A percentile compares a stretch with the other conserved stretches of the same genome.
Evolutionary conservation across 2,888 invertebrate genomes (phyloP).

Genomic region (Acholoe squamosa): DNA sequence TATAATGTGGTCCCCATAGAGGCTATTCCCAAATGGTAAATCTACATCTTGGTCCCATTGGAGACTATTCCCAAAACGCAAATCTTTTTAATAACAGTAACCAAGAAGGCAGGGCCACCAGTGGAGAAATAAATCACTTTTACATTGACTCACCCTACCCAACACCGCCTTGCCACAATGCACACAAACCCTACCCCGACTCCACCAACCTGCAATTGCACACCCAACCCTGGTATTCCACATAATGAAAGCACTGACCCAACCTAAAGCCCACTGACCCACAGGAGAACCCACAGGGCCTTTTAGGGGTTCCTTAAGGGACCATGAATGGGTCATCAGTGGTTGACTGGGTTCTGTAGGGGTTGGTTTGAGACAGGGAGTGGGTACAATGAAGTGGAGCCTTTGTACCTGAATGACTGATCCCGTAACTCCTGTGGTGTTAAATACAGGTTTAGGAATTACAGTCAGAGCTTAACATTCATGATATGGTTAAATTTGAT

Average conservation of each 20-base stretch:
- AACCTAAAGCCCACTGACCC: constrained; percentile 8
- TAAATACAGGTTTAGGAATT: too few species aligned
- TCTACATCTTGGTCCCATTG: too few species aligned
- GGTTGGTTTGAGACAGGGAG: too few species aligned
- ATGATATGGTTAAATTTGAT: too few species aligned
- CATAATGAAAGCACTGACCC: neutral
- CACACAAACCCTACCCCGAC: neutral
- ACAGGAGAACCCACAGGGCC: neutral
- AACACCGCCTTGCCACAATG: neutral
- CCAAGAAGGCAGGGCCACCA: neutral
- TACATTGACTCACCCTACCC: neutral
- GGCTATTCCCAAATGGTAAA: too few species aligned
- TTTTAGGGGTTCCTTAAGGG: neutral
- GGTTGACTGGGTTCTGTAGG: neutral
- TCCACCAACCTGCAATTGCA: neutral
- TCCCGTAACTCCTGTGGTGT: too few species aligned
- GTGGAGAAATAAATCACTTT: constrained; percentile 8
- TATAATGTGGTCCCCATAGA: too few species aligned
- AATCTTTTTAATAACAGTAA: too few species aligned
- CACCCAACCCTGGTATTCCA: neutral
- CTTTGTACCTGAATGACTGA: too few species aligned
- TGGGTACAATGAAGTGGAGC: too few species aligned
- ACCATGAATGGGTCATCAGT: neutral
- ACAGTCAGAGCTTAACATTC: too few species aligned
- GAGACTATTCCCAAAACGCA: too few species aligned